A percentile compares a stretch with the other conserved stretches of the same genome.
These are phyloP conservation scores for Chionomys nivalis DNA, from an alignment of 2,113 vertebrate species.

Conservation along the genomic window DNA sequence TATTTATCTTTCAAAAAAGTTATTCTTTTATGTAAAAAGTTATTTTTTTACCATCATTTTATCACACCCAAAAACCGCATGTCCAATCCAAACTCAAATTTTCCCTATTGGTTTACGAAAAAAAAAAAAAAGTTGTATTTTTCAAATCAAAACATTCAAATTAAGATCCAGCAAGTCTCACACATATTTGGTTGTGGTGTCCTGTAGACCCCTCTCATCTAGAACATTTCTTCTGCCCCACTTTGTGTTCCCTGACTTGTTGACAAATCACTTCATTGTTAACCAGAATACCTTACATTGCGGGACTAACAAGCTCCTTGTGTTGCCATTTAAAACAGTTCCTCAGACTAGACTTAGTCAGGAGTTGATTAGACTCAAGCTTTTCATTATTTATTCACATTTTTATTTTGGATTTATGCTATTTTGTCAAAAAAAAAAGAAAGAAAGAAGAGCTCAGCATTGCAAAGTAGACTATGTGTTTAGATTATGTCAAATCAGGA, in stretches of 20 bases:
- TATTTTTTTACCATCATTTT: background rate
- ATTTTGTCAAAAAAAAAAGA: background rate
- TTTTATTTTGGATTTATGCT: background rate
- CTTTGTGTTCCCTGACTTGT: background rate
- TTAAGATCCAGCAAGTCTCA: background rate
- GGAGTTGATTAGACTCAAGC: background rate
- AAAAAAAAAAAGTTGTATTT: background rate
- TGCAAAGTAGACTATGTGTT: background rate
- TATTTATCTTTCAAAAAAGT: conserved; percentile 1
- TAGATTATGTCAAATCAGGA: background rate
- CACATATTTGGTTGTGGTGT: background rate
- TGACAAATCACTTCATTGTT: background rate
- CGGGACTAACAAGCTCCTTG: background rate
- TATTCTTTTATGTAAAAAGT: background rate
- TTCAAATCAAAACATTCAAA: background rate
- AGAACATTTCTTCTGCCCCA: background rate
- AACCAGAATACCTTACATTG: background rate
- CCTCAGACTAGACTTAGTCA: background rate
- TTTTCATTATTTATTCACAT: background rate
- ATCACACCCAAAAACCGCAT: background rate
- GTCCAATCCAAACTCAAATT: background rate
- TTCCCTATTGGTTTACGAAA: background rate
- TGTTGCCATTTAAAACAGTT: background rate
- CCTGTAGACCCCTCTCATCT: background rate
- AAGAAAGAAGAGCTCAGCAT: background rate